Base-by-base conservation (phyloP, 2,797 vertebrate genomes). In the Megaceryle alcyon region DNA sequence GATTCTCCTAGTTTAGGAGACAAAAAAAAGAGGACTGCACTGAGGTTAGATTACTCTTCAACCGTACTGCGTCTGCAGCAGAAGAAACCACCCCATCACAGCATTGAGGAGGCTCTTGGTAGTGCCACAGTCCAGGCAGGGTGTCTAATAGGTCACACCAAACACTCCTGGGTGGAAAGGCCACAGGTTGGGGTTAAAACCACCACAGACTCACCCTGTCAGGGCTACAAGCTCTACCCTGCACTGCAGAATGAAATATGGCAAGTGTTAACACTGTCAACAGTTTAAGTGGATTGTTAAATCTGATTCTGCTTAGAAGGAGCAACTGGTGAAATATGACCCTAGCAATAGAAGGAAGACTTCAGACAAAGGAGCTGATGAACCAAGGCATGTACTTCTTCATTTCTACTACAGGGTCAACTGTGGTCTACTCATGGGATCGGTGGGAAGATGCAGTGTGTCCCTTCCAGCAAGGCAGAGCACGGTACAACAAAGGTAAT, bases 221-320 rank as follows among this genome's bases (percentile, higher is more conserved):
- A 56, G 33, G 46, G 35, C 41, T 28, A 21, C 37, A 22, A 56
- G 33, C 39, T 71, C 46, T 41, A 20, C 28, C 29, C 59, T 18
- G 35, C 37, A 28, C 22, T 1, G 2, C 26, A 12, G 54, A 75
- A 49, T 49, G 48, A 43, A 54, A 48, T 9, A 48, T 0, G 0
- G 25, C 1, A 4, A 48, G 22, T 13, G 53, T 3, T 60, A 66
- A 53, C 39, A 22, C 21, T 10, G 28, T 22, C 43, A 19, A 29
- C 8, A 7, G n/a, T 29, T 76, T 31, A 26, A 56, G 48, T 29
- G 61, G 54, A 60, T 19, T 19, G 21, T 29, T 66, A 56, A 61
- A 33, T 16, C 48, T 57, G 73, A 22, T 21, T 10, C 61, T 28
- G 53, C 37, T 51, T 35, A 39, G 85, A 35, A 46, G 49, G n/a